Conservation (phyloP, 2,113 vertebrate genomes). For the Zosterops hypoxanthus region DNA sequence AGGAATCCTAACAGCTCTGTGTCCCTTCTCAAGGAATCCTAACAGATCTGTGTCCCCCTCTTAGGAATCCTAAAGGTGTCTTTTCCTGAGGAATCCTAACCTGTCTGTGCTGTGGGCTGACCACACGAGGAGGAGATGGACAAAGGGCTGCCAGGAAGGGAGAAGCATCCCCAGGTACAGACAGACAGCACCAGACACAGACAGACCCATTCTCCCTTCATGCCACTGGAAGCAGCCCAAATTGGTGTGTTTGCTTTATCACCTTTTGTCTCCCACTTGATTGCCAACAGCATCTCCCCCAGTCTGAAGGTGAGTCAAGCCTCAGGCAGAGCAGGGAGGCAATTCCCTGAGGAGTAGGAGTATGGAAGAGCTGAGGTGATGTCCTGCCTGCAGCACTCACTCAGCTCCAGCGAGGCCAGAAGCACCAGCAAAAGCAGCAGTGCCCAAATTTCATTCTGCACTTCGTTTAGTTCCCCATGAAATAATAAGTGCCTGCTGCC, state of each 20-base stretch:
- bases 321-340: not conserved
- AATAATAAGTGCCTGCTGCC: constrained; percentile 57
- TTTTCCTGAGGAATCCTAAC: rapidly evolving
- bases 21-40: too few species aligned
- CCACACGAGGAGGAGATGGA: rapidly evolving
- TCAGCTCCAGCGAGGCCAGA: not conserved
- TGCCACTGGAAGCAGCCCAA: constrained; percentile 19
- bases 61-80: not conserved
- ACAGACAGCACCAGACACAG: not conserved
- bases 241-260: constrained; percentile 13
- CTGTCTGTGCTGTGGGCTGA: rapidly evolving
- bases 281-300: not conserved
- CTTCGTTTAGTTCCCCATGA: constrained; percentile 51
- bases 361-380: rapidly evolving
- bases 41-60: too few species aligned
- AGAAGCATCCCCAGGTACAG: not conserved
- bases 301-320: not conserved
- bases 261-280: constrained; percentile 36
- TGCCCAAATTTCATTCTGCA: not conserved
- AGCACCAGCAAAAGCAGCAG: not conserved
- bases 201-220: not conserved
- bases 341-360: not conserved
- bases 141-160: not conserved
- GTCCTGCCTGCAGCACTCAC: rapidly evolving
- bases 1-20: too few species aligned